Evolutionary conservation across 2,113 vertebrate species (phyloP).

Genomic region (Formicarius rufipectus): DNA sequence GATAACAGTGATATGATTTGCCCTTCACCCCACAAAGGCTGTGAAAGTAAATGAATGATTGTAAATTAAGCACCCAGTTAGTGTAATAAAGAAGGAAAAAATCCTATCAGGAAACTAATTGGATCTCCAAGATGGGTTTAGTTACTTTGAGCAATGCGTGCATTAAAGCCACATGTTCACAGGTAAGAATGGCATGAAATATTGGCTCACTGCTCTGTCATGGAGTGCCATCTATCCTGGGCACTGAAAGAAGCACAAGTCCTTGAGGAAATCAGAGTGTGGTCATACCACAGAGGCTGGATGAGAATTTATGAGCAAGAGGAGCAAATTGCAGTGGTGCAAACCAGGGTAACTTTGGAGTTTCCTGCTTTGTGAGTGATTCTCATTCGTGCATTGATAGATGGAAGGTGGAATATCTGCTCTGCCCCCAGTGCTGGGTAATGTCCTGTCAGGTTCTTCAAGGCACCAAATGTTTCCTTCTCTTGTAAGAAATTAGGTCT

Average conservation of each 20-base stretch:
- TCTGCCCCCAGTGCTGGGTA: background rate
- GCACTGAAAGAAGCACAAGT: background rate
- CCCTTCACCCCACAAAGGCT: background rate
- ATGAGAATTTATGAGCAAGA: background rate
- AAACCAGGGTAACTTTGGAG: background rate
- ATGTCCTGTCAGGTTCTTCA: background rate
- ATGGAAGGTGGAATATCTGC: background rate
- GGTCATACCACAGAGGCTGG: background rate
- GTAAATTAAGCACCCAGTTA: background rate
- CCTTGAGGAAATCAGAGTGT: rapidly evolving
- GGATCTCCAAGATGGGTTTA: background rate
- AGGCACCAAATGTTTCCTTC: background rate
- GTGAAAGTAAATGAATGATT: background rate
- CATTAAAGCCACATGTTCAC: background rate
- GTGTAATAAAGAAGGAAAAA: background rate
- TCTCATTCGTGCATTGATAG: rapidly evolving
- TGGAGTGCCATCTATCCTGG: background rate
- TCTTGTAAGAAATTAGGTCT: background rate
- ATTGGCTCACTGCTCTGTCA: background rate
- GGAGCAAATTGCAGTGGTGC: background rate
- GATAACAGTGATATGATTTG: background rate
- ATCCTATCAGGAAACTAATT: background rate
- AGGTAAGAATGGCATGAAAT: background rate
- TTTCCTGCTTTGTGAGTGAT: background rate
- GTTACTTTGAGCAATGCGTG: background rate